Base-by-base conservation (phyloP, 2,797 vertebrate genomes). In the Cephalopachus bancanus region DNA sequence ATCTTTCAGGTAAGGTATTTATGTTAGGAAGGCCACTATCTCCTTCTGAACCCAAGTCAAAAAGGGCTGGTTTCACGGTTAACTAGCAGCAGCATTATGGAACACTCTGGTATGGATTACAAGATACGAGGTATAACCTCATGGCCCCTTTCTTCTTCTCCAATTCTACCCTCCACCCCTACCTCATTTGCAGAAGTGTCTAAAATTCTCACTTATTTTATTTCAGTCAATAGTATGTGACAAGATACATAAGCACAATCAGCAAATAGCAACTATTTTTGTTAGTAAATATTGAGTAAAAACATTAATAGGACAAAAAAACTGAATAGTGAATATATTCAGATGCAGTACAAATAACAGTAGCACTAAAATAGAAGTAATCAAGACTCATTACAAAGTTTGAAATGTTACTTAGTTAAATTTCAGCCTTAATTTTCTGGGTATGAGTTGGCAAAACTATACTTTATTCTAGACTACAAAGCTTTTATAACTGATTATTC, bases 251-350 rank as follows among this genome's bases (percentile, higher is more conserved):
- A 97, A 92, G 33, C 4, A 71, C 44, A 85, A 37, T 85, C 22
- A 76, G 51, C 24, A 88, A 94, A 75, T 78, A 71, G 33, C 17
- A 44, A 91, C 80, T 79, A 83, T 83, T 87, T 95, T 72, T 83
- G 20, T 69, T 78, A 75, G 44, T 24, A 62, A 59, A 79, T 55
- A 94, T 1, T 78, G 67, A 95, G 37, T 83, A 59, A 80, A 78
- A 84, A 96, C n/a, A 60, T 59, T 85, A 76, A 81, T 1, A 92
- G 80, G 75, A 89, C 83, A 92, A 92, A 65, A 81, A 81, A 81
- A 90, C 59, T 86, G 91, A 89, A 92, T 44, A 71, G 10, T 72
- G 15, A 55, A 33, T 81, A 76, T 44, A 62, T 62, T 81, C 53
- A 81, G 83, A 75, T 71, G 30, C 20, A 64, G 28, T 65, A 75